These are phyloP conservation scores for Aphrocallistes beatrix DNA, from an alignment of 37 sponge, comb jelly and placozoan species.

Conservation along the genomic window DNA sequence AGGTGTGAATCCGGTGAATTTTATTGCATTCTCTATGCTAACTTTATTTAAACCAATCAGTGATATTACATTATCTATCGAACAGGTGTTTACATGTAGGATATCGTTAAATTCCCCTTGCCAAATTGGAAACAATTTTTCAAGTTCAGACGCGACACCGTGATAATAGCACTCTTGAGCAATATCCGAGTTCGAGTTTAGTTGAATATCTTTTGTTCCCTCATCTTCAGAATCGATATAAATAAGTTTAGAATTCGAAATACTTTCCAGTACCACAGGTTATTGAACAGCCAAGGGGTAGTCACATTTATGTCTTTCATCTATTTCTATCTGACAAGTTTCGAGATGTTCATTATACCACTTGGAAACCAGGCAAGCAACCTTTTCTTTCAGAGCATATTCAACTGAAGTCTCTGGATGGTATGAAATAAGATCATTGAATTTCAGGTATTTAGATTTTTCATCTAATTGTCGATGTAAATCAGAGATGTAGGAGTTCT, in stretches of 20 bases:
- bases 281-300: neutral
- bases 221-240: neutral
- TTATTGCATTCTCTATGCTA: neutral
- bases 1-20: neutral
- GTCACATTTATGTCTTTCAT: neutral
- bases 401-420: neutral
- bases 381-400: neutral
- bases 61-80: neutral
- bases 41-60: neutral
- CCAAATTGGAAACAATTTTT: neutral
- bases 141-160: neutral
- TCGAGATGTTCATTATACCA: conserved; percentile 13
- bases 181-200: neutral
- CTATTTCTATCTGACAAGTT: neutral
- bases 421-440: neutral
- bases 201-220: neutral
- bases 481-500: neutral
- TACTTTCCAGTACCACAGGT: neutral
- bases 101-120: neutral
- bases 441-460: neutral
- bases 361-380: neutral
- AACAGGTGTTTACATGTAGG: neutral
- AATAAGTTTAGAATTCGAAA: neutral
- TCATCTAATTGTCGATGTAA: neutral
- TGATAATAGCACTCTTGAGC: neutral